A percentile compares a stretch with the other conserved stretches of the same genome.
phyloP scores from a whole-genome alignment of 2,113 vertebrate genomes.

The Grammomys dolichurus region DNA sequence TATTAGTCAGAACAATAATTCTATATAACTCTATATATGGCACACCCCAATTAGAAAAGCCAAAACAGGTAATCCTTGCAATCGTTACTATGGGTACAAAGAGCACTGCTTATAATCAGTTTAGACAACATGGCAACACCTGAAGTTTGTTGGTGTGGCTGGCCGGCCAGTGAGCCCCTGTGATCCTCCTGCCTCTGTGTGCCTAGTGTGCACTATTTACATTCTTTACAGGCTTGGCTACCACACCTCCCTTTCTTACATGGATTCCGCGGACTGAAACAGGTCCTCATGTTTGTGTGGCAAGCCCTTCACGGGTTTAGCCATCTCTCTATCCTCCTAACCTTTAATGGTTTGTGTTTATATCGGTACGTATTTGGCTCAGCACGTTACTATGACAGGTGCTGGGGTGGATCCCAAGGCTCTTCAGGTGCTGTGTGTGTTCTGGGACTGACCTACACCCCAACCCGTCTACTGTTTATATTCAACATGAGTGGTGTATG shows the following conservation, averaged over 20 bases:
- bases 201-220: neutral
- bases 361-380: neutral
- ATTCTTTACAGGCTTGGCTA: neutral
- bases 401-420: neutral
- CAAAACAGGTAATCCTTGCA: neutral
- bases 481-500: neutral
- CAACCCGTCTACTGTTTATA: neutral
- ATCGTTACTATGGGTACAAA: neutral
- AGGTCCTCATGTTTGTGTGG: neutral
- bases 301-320: neutral
- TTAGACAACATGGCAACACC: neutral
- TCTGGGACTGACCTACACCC: neutral
- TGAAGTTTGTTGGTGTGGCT: neutral
- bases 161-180: neutral
- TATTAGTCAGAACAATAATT: neutral
- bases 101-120: neutral
- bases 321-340: neutral
- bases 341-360: neutral
- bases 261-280: neutral
- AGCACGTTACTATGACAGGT: neutral
- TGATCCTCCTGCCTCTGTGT: neutral
- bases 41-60: no score
- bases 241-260: neutral
- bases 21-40: neutral
- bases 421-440: neutral